Base-by-base conservation (phyloP, 2,797 vertebrate species). In the Muscicapa comitata region DNA sequence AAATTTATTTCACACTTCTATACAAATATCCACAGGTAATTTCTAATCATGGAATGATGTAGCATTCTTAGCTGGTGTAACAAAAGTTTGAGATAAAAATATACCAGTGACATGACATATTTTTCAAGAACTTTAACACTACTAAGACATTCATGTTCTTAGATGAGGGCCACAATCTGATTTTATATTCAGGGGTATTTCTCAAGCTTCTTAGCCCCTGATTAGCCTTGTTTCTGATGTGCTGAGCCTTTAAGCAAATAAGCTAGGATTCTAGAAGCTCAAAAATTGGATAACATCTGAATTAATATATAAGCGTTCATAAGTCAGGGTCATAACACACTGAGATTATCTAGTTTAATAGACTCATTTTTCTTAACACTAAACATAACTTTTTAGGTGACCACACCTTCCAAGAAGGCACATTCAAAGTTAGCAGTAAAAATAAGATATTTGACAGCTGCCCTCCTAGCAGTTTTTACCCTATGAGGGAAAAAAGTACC, bases 11-110 rank as follows among this genome's bases (percentile, higher is more conserved):
- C 97, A 98, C 94, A 96, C 95, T 95, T 98, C 96, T 97, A 87
- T 98, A 98, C 98, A 98, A 97, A 98, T 97, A 98, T 98, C 98
- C 98, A 98, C 98, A 98, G 98, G 97, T 96, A 95, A 95, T 96
- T 97, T 96, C 96, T 96, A 95, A 95, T 93, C 35, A 87, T 95
- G 97, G 96, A 97, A 96, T 97, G 95, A 97, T 88, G 93, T 94
- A 96, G 97, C 94, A 95, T 90, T 96, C 86, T 90, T 96, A 96
- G 77, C 96, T 97, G 95, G 91, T 98, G 96, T 93, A 94, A 97
- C 90, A 95, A 96, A 61, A 55, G 16, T 85, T 40, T 97, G 92
- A 97, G 94, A 97, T 87, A 93, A 72, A 96, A 94, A 96, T 93
- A 96, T 92, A 95, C 89, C 96, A 97, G 97, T 98, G 97, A 96